Evolutionary conservation across 2,113 vertebrate species (phyloP).

Genomic region (Callithrix jacchus): DNA sequence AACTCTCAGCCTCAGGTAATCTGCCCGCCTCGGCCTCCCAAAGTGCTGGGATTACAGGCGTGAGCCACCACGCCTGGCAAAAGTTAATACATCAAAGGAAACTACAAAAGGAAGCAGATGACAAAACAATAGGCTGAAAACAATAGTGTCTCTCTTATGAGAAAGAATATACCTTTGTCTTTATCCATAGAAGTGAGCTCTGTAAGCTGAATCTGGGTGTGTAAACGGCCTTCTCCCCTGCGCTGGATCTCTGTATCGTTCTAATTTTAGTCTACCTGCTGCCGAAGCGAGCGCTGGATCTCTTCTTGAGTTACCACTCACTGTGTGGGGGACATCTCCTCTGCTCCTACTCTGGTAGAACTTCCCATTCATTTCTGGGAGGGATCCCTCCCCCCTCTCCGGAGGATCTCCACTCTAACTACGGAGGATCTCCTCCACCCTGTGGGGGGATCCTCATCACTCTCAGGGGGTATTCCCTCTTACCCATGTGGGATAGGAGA

Average conservation of each 20-base stretch:
- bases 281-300: too few relatives aligned
- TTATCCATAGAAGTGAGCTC: not conserved
- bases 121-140: not conserved
- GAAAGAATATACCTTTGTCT: not conserved
- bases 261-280: too few relatives aligned
- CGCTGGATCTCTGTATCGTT: too few relatives aligned
- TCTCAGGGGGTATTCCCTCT: not conserved
- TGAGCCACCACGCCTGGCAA: too few relatives aligned
- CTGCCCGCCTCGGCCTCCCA: too few relatives aligned
- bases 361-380: not conserved
- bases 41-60: too few relatives aligned
- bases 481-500: rapidly evolving
- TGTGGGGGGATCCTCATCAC: not conserved
- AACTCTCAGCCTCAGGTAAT: too few relatives aligned
- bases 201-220: not conserved
- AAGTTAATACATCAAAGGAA: not conserved
- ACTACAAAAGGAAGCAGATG: not conserved
- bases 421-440: too few relatives aligned
- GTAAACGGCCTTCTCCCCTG: not conserved
- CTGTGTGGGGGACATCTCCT: not conserved
- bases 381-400: not conserved
- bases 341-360: not conserved
- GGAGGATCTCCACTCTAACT: too few relatives aligned
- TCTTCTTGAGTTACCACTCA: not conserved
- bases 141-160: not conserved